phyloP scores from a whole-genome alignment of 2,113 vertebrate genomes.

The Anoura caudifer region DNA sequence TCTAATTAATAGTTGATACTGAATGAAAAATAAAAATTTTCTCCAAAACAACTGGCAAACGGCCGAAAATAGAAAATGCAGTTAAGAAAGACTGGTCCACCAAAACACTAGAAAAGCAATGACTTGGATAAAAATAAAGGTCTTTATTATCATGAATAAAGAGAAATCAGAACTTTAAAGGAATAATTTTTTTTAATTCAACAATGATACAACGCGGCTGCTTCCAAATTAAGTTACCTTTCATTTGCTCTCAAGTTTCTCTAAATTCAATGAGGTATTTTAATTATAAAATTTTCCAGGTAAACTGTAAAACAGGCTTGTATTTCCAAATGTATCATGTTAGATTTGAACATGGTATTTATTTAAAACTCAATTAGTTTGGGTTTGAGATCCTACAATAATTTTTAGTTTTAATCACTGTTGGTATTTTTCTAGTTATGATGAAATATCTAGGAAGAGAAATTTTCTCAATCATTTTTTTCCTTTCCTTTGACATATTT shows the following conservation, averaged over 20 bases:
- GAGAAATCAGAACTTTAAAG: neutral
- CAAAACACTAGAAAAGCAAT: slow-evolving; percentile 85
- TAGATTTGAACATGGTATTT: slow-evolving; percentile 76
- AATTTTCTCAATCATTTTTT: slow-evolving; percentile 69
- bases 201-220: neutral
- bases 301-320: slow-evolving; percentile 61
- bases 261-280: slow-evolving; percentile 61
- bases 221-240: slow-evolving; percentile 69
- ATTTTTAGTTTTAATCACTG: slow-evolving; percentile 79
- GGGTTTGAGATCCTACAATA: slow-evolving; percentile 74
- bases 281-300: slow-evolving; percentile 63
- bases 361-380: slow-evolving; percentile 79
- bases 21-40: slow-evolving; percentile 71
- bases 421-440: slow-evolving; percentile 68
- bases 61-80: slow-evolving; percentile 80
- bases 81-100: slow-evolving; percentile 83
- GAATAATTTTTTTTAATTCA: neutral
- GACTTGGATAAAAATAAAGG: slow-evolving; percentile 82
- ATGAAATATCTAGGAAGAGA: slow-evolving; percentile 64
- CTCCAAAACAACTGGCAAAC: slow-evolving; percentile 84
- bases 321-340: slow-evolving; percentile 69
- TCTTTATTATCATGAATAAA: slow-evolving; percentile 78
- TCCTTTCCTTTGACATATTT: slow-evolving; percentile 71
- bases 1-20: slow-evolving; percentile 35
- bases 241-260: slow-evolving; percentile 61